Evolutionary conservation across 2,113 vertebrate genomes (phyloP), one percentile per base, ranked within the genome.

Genomic region (Scatophagus argus): DNA sequence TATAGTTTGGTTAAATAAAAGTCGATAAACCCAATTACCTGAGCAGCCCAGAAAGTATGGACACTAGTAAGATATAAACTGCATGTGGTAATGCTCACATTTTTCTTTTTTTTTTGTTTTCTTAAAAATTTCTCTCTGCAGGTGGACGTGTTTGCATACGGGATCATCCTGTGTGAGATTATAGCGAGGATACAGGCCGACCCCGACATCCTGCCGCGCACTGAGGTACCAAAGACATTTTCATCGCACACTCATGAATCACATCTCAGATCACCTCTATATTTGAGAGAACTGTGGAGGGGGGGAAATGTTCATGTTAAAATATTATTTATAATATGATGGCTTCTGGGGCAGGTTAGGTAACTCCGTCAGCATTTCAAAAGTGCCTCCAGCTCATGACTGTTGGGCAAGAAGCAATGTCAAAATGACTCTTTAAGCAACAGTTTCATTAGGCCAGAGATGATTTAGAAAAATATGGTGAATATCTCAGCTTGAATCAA

Each of bases 101-200:
- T 0, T 29, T 4, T 3, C 27, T 55, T 29, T 31, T 8, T 19
- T 25, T 41, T 44, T 46, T 16, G 23, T 61, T 55, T 38, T n/a
- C n/a, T n/a, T n/a, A n/a, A n/a, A n/a, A n/a, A n/a, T 23, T 23
- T 58, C 10, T 67, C 41, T 67, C 17, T 63, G 75, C 85, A 94
- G 95, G 95, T 93, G 83, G 95, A 95, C 8, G 96, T 99, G 84
- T 99, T 99, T 44, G 95, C 97, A 0, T 99, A 95, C 0, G 98
- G 98, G 34, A 99, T 99, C 84, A 96, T 99, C 92, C 92, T 99
- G 75, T 99, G 98, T 2, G 98, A 99, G 94, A 93, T 95, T 61
- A 98, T 99, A 0, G 98, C 96, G 4, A 95, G 98, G 54, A 94
- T 99, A 39, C 96, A 98, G 1, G 98, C 98, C 0, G 98, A 99